Evolutionary conservation across 1,140 invertebrate genomes (phyloP).

Genomic region (Melanaphis sacchari): DNA sequence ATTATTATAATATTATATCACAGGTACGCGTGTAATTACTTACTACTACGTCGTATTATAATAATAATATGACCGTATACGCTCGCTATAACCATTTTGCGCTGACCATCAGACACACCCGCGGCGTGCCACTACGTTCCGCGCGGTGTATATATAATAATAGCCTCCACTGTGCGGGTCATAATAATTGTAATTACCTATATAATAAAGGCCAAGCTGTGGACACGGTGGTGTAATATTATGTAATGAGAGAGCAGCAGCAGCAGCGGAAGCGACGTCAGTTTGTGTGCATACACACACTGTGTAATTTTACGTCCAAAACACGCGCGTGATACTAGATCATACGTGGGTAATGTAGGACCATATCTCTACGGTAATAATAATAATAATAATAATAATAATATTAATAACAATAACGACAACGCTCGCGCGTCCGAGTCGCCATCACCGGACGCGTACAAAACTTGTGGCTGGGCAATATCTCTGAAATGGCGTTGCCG

Average conservation of each 20-base stretch:
- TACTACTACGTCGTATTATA: background rate
- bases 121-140: background rate
- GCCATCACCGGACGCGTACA: background rate
- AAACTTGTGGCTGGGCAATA: background rate
- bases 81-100: background rate
- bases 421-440: background rate
- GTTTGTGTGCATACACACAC: background rate
- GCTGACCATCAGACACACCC: slow-evolving; percentile 20
- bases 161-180: background rate
- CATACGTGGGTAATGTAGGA: background rate
- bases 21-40: background rate
- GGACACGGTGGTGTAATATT: background rate
- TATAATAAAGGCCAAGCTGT: background rate
- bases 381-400: background rate
- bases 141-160: background rate
- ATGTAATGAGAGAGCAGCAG: background rate
- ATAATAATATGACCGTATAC: background rate
- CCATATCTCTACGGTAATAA: background rate
- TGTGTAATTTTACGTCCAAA: background rate
- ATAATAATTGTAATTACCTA: slow-evolving; percentile 3
- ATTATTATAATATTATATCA: too few species aligned
- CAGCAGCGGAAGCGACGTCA: background rate
- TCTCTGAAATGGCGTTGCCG: background rate
- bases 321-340: too few species aligned
- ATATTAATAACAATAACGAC: background rate